phyloP scores from a whole-genome alignment of 2,113 vertebrate genomes.

The Chunga burmeisteri region DNA sequence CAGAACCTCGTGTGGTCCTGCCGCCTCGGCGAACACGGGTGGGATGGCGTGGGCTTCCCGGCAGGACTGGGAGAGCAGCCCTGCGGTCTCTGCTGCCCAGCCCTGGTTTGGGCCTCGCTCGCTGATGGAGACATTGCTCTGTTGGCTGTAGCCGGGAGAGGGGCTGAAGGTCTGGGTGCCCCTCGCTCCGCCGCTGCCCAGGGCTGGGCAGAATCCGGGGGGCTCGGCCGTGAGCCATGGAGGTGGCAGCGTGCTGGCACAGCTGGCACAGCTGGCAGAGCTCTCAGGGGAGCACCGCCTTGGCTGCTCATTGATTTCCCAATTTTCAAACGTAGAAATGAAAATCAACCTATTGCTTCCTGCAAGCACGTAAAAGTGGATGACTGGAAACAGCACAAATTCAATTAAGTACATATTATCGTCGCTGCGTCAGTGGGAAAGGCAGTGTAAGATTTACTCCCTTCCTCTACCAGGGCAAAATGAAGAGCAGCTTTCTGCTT shows the following conservation, averaged over 20 bases:
- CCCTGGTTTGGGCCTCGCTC: not conserved
- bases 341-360: not conserved
- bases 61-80: not conserved
- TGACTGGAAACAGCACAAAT: not conserved
- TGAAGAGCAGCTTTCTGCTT: not conserved
- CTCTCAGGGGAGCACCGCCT: not conserved
- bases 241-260: too few species aligned
- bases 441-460: not conserved
- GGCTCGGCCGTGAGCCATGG: rapidly evolving
- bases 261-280: not conserved
- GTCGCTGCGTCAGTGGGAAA: not conserved
- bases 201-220: not conserved
- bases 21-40: rapidly evolving
- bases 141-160: not conserved
- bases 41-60: too few species aligned
- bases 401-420: not conserved
- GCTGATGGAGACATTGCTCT: not conserved
- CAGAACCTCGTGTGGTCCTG: not conserved
- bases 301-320: not conserved
- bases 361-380: not conserved
- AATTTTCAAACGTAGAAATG: not conserved
- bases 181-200: rapidly evolving
- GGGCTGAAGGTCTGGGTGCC: not conserved
- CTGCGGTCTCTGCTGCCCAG: not conserved
- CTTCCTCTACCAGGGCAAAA: not conserved